A percentile compares a stretch with the other conserved stretches of the same genome.
phyloP scores from a whole-genome alignment of 2,888 invertebrate species.

The Dastarcus helophoroides region DNA sequence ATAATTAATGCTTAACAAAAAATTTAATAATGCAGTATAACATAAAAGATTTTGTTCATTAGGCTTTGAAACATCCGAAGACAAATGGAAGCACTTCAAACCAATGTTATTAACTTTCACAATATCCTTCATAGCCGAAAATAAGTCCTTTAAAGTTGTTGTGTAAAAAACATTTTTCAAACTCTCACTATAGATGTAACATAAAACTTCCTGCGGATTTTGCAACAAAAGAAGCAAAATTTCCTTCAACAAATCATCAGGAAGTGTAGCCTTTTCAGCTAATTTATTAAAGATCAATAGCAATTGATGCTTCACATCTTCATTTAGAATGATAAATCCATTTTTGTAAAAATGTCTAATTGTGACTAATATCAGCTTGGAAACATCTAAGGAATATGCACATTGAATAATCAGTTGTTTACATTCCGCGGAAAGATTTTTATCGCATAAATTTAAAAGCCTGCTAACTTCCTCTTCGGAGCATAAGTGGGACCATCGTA shows the following conservation, averaged over 20 bases:
- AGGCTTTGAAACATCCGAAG: slow-evolving; percentile 16
- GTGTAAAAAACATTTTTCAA: slow-evolving; percentile 23
- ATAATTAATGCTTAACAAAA: slow-evolving; percentile 19
- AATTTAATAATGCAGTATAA: slow-evolving; percentile 22
- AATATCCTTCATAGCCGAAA: slow-evolving; percentile 17
- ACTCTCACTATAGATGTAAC: slow-evolving; percentile 23
- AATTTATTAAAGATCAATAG: slow-evolving; percentile 25
- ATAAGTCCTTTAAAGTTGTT: slow-evolving; percentile 17
- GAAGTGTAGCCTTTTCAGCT: slow-evolving; percentile 11
- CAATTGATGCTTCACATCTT: slow-evolving; percentile 19
- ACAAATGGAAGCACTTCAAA: slow-evolving; percentile 17
- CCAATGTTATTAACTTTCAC: slow-evolving; percentile 21
- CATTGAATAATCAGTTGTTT: slow-evolving; percentile 26
- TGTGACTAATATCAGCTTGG: slow-evolving; percentile 19
- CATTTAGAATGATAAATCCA: slow-evolving; percentile 19
- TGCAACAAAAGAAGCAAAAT: slow-evolving; percentile 27
- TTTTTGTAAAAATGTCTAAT: slow-evolving; percentile 24
- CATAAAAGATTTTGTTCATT: slow-evolving; percentile 19
- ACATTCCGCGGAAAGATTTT: slow-evolving; percentile 15
- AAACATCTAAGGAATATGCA: slow-evolving; percentile 19
- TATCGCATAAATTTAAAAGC: slow-evolving; percentile 20
- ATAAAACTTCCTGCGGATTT: slow-evolving; percentile 24
- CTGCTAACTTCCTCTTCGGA: slow-evolving; percentile 22
- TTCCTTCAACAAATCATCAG: slow-evolving; percentile 19
- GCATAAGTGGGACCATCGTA: slow-evolving; percentile 25